These are phyloP conservation scores for Byasa hedistus DNA, from an alignment of 2,888 invertebrate genomes.

Conservation along the genomic window DNA sequence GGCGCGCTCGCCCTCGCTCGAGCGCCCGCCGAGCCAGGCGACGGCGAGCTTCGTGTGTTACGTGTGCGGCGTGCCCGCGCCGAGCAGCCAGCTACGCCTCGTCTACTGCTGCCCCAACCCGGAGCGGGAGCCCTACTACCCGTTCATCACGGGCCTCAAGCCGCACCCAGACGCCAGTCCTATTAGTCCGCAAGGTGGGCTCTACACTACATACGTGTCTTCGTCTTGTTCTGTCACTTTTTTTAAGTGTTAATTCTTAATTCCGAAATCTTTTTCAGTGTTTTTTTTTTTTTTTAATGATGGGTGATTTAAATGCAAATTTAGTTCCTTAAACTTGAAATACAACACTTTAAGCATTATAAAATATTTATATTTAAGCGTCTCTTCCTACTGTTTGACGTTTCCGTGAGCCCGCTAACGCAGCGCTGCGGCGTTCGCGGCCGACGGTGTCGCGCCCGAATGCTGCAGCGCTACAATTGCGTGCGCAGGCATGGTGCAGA, in stretches of 20 bases:
- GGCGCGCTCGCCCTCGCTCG: slow-evolving; percentile 61
- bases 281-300: too few species aligned
- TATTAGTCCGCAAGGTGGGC: slow-evolving; percentile 89
- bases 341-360: too few species aligned
- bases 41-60: slow-evolving; percentile 89
- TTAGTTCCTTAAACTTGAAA: too few species aligned
- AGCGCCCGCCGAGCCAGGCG: slow-evolving; percentile 50
- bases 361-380: too few species aligned
- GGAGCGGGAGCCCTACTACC: slow-evolving; percentile 93
- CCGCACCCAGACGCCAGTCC: slow-evolving; percentile 92
- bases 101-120: slow-evolving; percentile 92
- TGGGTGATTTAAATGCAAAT: too few species aligned
- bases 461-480: slow-evolving; percentile 10
- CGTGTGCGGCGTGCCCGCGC: slow-evolving; percentile 90
- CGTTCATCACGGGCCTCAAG: slow-evolving; percentile 90
- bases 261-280: too few species aligned
- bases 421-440: too few species aligned
- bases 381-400: too few species aligned
- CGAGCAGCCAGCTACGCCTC: slow-evolving; percentile 88
- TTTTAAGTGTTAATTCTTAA: too few species aligned
- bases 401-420: too few species aligned
- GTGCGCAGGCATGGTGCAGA: slow-evolving; percentile 87
- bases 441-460: too few species aligned
- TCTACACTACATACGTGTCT: background rate
- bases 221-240: too few species aligned